Evolutionary conservation across 2,888 invertebrate species (phyloP), one percentile per base, ranked within the genome.

Genomic region (Habrosyne pyritoides): DNA sequence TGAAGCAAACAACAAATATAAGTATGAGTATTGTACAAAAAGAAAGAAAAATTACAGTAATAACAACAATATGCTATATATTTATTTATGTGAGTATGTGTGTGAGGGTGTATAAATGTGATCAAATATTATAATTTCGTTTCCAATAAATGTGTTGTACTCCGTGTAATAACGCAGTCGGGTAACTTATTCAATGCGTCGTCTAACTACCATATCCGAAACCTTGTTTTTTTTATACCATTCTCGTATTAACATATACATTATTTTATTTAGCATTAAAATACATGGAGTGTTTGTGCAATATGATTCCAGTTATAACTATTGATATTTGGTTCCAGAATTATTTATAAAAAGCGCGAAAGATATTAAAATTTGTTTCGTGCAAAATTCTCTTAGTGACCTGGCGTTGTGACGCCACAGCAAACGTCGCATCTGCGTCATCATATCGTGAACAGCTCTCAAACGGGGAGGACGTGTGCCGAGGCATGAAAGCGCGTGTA

Each of bases 361-460:
- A 64, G 52, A 6, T 50, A 48, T 52, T 56, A 61, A 70, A 71
- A 70, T 30, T 10, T 21, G 36, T 70, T 77, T 79, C 73, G 83
- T 81, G 88, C 78, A 84, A 72, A 63, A 75, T 60, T 21, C 52
- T 63, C 63, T 63, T 66, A 60, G 61, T 57, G 72, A 61, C 66
- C 64, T 69, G 68, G 68, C 73, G 68, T 73, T 79, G 84, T 89
- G 89, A 89, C 88, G 89, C 83, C 85, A 86, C 86, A 75, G 76
- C 67, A 66, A 71, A 77, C 82, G 86, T 78, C 79, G 78, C 79
- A 63, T 86, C 77, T 89, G 91, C 91, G 91, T 91, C 91, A 92
- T 92, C 91, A 92, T 75, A 86, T 69, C 76, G 77, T 77, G 71
- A 76, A 83, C 83, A 85, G 77, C 84, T 77, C 80, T 88, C 88